Percentiles rank a stretch among this genome's conserved stretches.
These are phyloP conservation scores for Myzus persicae DNA, from an alignment of 1,140 invertebrate species.

Conservation along the genomic window DNA sequence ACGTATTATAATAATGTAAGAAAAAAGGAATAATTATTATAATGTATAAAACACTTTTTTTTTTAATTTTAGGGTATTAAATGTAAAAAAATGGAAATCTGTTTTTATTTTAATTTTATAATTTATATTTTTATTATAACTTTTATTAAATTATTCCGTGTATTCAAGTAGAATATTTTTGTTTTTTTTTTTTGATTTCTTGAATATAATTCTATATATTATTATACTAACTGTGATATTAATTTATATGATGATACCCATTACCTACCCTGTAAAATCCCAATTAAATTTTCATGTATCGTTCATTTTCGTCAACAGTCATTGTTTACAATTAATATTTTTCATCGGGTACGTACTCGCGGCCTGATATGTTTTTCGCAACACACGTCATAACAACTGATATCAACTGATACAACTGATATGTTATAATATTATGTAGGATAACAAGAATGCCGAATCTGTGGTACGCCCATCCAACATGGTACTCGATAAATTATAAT, in stretches of 20 bases:
- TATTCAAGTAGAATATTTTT: not conserved
- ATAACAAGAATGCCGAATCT: too few relatives aligned
- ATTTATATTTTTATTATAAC: constrained; percentile 3
- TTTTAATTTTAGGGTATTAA: constrained; percentile 9
- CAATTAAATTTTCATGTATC: not conserved
- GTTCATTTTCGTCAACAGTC: not conserved
- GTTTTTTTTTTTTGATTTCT: not conserved
- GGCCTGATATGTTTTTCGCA: too few relatives aligned
- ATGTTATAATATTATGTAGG: too few relatives aligned
- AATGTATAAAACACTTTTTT: constrained; percentile 8
- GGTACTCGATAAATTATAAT: too few relatives aligned
- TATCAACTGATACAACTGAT: too few relatives aligned
- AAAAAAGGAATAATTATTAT: not conserved
- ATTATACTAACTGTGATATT: not conserved
- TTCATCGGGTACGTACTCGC: too few relatives aligned
- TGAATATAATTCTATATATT: not conserved
- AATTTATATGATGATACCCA: too few relatives aligned
- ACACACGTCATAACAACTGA: too few relatives aligned
- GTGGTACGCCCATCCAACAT: too few relatives aligned
- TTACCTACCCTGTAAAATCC: not conserved
- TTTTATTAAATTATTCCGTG: constrained; percentile 12
- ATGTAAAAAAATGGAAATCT: not conserved
- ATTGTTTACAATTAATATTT: not conserved
- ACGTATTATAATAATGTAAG: not conserved
- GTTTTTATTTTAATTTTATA: not conserved